Base-by-base conservation (phyloP, 1,140 invertebrate genomes). In the Drosophila tristis region DNA sequence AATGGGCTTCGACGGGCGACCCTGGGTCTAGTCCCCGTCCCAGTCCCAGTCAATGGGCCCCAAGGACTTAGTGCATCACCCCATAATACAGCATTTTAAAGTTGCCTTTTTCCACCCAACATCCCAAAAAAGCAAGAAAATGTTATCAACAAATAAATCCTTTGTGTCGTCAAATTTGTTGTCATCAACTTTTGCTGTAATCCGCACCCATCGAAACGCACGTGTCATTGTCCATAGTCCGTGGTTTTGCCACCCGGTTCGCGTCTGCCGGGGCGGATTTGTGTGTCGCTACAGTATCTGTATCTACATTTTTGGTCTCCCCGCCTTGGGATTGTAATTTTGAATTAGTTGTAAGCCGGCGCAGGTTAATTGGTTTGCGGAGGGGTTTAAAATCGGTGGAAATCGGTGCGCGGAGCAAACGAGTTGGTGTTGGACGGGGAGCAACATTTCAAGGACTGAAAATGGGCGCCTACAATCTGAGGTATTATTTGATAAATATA, bases 161-260 rank as follows among this genome's bases (percentile, higher is more conserved):
- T 82, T 89, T 89, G 90, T 85, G 89, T 91, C 89, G 74, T 89
- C 89, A 89, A 91, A 91, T 91, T 91, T 91, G 89, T 90, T 43
- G 84, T 60, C 65, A 67, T 86, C 70, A 87, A 63, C 79, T 70
- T 70, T 61, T 48, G 53, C 11, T 67, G 75, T 89, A 87, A 84
- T 89, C 84, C 79, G 54, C 11, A 57, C 15, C 49, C 58, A 43
- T 58, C 59, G 58, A 81, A 78, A 82, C 84, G 75, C 82, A 87
- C 82, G 82, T 87, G 84, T 82, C 82, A 61, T 59, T 64, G 73
- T 71, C 57, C 20, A 26, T 23, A 26, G 43, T 54, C 56, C 53
- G 44, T 80, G 45, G 25, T 35, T 53, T 26, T 9, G 39, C 25
- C 51, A 39, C 35, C 35, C 11, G 35, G 4, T 58, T 61, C 77